Percentiles rank a stretch among this genome's conserved stretches.
Evolutionary conservation across 2,113 vertebrate species (phyloP).

Genomic region (Jacana jacana): DNA sequence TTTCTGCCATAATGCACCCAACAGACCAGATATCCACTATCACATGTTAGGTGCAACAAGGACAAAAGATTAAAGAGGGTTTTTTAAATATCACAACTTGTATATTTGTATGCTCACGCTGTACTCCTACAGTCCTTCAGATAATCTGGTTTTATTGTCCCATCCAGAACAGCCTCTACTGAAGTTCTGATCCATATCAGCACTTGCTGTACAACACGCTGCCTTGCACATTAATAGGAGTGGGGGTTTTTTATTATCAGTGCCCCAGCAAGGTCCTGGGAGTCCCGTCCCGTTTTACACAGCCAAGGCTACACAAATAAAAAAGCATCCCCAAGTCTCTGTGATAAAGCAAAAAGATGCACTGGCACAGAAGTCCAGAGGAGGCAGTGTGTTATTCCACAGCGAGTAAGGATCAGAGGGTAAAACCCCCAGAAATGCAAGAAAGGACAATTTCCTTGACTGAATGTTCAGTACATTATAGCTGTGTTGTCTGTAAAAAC

Average conservation of each 20-base stretch:
- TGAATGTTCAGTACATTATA: background rate
- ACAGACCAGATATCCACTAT: conserved; percentile 92
- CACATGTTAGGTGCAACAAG: conserved; percentile 72
- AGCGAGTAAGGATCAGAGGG: background rate
- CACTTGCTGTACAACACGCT: background rate
- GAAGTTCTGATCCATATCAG: background rate
- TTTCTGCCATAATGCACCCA: conserved; percentile 90
- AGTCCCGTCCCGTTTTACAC: background rate
- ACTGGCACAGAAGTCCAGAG: background rate
- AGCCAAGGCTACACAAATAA: background rate
- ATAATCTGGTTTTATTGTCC: background rate
- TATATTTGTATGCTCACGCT: background rate
- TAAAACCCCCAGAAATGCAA: background rate
- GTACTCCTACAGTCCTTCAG: background rate
- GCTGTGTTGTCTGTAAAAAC: background rate
- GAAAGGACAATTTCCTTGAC: background rate
- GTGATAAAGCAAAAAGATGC: background rate
- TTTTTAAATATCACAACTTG: conserved; percentile 19
- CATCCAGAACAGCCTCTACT: background rate
- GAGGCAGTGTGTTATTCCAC: background rate
- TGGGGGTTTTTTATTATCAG: background rate
- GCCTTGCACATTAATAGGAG: background rate
- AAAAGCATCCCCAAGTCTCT: background rate
- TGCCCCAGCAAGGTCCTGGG: background rate
- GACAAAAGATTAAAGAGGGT: conserved; percentile 72